Percentiles rank a stretch among this genome's conserved stretches.
Conservation (phyloP, 2,888 invertebrate species). For the Drosophila eohydei region DNA sequence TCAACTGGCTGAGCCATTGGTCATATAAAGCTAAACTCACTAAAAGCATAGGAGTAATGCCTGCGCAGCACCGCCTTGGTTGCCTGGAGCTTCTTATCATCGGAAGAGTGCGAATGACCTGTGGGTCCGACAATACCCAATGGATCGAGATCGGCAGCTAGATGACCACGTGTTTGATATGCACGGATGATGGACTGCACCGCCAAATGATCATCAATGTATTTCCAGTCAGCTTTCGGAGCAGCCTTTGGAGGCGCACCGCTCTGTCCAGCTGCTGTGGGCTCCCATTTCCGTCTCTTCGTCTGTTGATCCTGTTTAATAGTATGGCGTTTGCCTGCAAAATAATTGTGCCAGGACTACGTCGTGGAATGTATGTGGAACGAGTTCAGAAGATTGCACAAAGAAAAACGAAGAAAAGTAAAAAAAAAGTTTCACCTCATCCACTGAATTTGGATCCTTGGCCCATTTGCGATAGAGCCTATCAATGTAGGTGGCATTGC, state of each 20-base stretch:
- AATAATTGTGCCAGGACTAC: constrained; percentile 67
- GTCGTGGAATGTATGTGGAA: neutral
- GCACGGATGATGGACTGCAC: constrained; percentile 99
- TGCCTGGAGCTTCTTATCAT: constrained; percentile 58
- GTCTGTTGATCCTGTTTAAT: neutral
- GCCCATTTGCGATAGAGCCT: constrained; percentile 55
- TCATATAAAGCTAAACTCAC: constrained; percentile 39
- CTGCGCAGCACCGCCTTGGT: constrained; percentile 66
- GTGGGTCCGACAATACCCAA: constrained; percentile 86
- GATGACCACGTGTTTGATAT: constrained; percentile 93
- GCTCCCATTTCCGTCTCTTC: neutral
- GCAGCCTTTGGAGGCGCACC: neutral
- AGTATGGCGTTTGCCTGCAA: constrained; percentile 34
- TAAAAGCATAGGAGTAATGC: constrained; percentile 59
- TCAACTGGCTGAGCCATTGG: neutral
- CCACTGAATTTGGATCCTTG: constrained; percentile 56
- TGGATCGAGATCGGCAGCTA: constrained; percentile 92
- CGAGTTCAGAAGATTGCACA: neutral
- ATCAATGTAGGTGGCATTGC: constrained; percentile 64
- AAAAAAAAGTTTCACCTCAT: constrained; percentile 48
- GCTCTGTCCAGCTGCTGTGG: neutral
- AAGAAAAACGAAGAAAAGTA: neutral
- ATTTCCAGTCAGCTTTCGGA: constrained; percentile 89
- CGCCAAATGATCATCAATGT: constrained; percentile 97
- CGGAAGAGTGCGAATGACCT: constrained; percentile 22